These are phyloP conservation scores for Nothoprocta pentlandii DNA, from an alignment of 2,113 vertebrate species.

Conservation along the genomic window DNA sequence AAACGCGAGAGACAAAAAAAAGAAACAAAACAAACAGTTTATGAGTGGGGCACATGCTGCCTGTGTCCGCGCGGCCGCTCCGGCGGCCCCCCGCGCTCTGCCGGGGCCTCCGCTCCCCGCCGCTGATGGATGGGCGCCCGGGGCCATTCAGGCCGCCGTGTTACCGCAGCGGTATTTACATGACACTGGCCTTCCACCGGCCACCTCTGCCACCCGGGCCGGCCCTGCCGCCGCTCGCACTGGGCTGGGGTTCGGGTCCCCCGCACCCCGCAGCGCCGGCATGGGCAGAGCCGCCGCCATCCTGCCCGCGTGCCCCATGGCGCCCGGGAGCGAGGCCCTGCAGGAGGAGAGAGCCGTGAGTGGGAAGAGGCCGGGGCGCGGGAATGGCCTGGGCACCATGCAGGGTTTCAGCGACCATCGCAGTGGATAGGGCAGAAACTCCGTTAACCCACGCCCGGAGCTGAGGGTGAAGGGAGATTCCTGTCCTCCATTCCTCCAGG, in stretches of 20 bases:
- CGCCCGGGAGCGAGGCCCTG: too few relatives aligned
- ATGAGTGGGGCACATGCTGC: conserved; percentile 91
- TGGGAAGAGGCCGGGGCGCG: background rate
- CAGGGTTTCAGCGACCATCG: background rate
- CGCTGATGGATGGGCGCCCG: conserved; percentile 96
- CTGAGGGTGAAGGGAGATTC: background rate
- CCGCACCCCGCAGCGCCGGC: too few relatives aligned
- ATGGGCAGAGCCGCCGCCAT: too few relatives aligned
- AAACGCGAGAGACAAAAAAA: conserved; percentile 87
- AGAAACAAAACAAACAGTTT: conserved; percentile 90
- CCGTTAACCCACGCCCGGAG: background rate
- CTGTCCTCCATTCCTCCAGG: background rate
- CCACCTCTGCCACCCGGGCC: conserved; percentile 82
- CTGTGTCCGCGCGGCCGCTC: conserved; percentile 86
- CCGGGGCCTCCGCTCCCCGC: conserved; percentile 85
- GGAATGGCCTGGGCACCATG: accelerated
- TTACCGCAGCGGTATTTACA: conserved; percentile 98
- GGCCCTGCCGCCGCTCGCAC: accelerated
- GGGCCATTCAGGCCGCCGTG: conserved; percentile 89
- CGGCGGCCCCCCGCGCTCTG: conserved; percentile 78
- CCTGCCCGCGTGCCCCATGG: too few relatives aligned
- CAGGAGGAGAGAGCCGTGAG: too few relatives aligned
- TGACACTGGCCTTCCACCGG: conserved; percentile 90
- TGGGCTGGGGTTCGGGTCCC: background rate
- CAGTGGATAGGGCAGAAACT: background rate